Percentiles rank a stretch among this genome's conserved stretches.
phyloP scores from a whole-genome alignment of 2,113 vertebrate genomes.

The Asarcornis scutulata region DNA sequence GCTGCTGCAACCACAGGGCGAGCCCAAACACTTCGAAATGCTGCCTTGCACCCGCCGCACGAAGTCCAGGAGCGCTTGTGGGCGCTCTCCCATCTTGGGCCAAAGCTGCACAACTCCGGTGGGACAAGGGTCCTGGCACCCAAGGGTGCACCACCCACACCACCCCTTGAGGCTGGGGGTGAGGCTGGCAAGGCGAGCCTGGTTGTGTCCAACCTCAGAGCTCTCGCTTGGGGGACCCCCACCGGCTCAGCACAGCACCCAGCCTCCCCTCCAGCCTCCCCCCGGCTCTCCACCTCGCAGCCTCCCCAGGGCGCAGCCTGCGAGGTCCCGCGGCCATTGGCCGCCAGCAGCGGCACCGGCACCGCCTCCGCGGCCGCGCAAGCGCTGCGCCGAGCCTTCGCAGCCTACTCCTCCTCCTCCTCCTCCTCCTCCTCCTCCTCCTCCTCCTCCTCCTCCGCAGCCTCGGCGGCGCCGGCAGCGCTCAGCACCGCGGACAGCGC shows the following conservation, averaged over 20 bases:
- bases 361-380: conserved; percentile 21
- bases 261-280: too few relatives aligned
- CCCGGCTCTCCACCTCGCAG: neutral
- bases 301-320: neutral
- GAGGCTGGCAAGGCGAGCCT: neutral
- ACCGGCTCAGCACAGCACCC: neutral
- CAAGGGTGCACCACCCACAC: neutral
- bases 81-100: neutral
- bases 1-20: neutral
- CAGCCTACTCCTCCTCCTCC: neutral
- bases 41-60: neutral
- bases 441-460: too few relatives aligned
- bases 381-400: neutral
- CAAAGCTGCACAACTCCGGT: neutral
- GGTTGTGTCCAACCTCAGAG: too few relatives aligned
- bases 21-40: neutral
- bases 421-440: too few relatives aligned
- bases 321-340: neutral
- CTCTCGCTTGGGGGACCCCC: too few relatives aligned
- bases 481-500: conserved; percentile 56
- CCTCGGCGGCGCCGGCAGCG: neutral
- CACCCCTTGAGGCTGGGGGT: accelerated
- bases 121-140: neutral
- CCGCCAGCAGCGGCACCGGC: neutral
- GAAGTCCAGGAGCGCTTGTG: accelerated